Evolutionary conservation across 2,888 invertebrate species (phyloP), one percentile per base, ranked within the genome.

Genomic region (Hydroisotoma schaefferi): DNA sequence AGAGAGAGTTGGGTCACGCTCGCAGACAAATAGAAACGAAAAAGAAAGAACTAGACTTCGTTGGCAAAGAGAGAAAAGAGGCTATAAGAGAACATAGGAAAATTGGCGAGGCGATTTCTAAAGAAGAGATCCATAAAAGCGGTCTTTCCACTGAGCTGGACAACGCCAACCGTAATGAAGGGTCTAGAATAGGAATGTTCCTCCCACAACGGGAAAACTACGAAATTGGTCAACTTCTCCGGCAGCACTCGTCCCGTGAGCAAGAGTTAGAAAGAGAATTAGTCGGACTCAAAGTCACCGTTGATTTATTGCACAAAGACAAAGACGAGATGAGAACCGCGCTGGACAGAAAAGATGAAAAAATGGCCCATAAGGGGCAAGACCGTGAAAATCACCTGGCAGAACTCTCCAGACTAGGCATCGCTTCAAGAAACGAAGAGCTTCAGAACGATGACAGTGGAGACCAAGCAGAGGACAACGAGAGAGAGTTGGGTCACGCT

Each of bases 291-390:
- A 59, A 51, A 15, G 20, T 57, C 8, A 49, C 52, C 22, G 48
- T 62, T 1, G 62, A 56, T 47, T 44, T 51, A 18, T 37, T 62
- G 25, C 47, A 47, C 33, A 54, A 59, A 20, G 64, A 64, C 20
- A 70, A 69, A 22, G 70, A 68, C 55, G 66, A 66, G 53, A 66
- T 67, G 65, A 57, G 68, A 20, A 57, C 60, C 2, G 71, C 70
- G 23, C 29, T 70, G 12, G 68, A 70, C 28, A 53, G 59, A 15
- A 72, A 72, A 43, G 70, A 72, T 28, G 69, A 70, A 53, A 59
- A 59, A 38, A 33, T 70, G 18, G 65, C 63, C 12, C 46, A 63
- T 18, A 1, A 68, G 8, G 37, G 44, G 27, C 43, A 61, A 10
- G 69, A 67, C 6, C 43, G 49, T 40, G 57, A 55, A 10, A 55